These are phyloP conservation scores for Anolis apletophallus DNA, from an alignment of 2,797 vertebrate genomes.

Conservation along the genomic window DNA sequence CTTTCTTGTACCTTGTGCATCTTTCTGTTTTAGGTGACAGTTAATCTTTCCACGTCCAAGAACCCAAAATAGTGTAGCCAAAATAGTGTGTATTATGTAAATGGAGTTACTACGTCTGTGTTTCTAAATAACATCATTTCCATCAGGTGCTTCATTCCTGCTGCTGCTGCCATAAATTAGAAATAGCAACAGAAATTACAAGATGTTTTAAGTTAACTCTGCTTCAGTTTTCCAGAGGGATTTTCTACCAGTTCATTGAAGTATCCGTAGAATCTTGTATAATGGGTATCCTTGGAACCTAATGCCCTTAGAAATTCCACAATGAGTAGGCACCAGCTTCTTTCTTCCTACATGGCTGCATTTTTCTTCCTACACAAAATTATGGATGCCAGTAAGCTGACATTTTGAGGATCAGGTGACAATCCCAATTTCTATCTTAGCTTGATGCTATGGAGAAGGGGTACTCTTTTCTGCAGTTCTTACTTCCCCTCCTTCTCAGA, in stretches of 20 bases:
- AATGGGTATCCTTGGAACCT: no score
- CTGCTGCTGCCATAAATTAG: slow-evolving; percentile 17
- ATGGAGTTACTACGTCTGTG: neutral
- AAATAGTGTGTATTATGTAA: neutral
- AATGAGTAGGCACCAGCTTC: neutral
- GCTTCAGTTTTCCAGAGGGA: neutral
- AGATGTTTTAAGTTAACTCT: neutral
- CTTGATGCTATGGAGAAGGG: neutral
- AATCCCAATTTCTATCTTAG: neutral
- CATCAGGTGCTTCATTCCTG: neutral
- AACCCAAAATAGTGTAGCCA: neutral
- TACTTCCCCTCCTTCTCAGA: neutral
- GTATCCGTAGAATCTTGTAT: neutral
- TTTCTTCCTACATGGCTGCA: neutral
- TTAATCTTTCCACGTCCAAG: neutral
- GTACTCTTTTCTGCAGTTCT: neutral
- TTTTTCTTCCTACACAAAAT: neutral
- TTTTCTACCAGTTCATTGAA: neutral
- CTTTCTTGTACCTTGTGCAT: neutral
- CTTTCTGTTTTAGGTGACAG: neutral
- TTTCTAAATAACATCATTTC: slow-evolving; percentile 9
- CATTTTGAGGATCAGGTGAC: neutral
- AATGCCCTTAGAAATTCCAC: neutral
- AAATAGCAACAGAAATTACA: neutral
- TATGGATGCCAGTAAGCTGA: neutral